A percentile compares a stretch with the other conserved stretches of the same genome.
These are phyloP conservation scores for Penaeus monodon DNA, from an alignment of 2,888 invertebrate genomes.

Conservation along the genomic window DNA sequence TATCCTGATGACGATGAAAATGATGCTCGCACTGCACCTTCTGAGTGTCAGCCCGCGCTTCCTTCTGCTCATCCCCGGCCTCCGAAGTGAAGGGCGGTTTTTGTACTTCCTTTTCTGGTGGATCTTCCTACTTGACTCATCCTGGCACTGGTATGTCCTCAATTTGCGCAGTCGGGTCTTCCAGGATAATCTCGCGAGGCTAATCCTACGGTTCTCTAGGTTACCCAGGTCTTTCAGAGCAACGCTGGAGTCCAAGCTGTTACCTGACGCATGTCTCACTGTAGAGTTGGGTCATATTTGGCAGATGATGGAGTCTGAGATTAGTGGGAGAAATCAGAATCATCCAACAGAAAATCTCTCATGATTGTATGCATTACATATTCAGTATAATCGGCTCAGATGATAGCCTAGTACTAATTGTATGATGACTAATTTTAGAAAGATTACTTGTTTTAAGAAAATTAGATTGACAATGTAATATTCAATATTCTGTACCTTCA, in stretches of 20 bases:
- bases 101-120: slow-evolving; percentile 15
- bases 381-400: no score
- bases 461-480: no score
- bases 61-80: neutral
- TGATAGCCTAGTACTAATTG: no score
- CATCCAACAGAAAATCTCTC: no score
- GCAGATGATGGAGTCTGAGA: slow-evolving; percentile 4
- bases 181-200: neutral
- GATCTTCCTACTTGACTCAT: slow-evolving; percentile 20
- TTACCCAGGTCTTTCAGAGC: slow-evolving; percentile 5
- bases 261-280: neutral
- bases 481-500: no score
- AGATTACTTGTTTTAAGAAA: no score
- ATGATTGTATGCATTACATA: no score
- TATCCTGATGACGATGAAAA: slow-evolving; percentile 4
- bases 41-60: slow-evolving; percentile 1
- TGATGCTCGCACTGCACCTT: slow-evolving; percentile 18
- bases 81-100: slow-evolving; percentile 4
- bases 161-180: slow-evolving; percentile 35
- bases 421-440: no score
- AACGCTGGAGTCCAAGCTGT: neutral
- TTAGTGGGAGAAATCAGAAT: neutral
- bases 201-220: slow-evolving; percentile 3
- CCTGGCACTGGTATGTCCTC: slow-evolving; percentile 46
- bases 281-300: slow-evolving; percentile 15